phyloP scores from a whole-genome alignment of 1,140 invertebrate genomes.

The Euwallacea similis region DNA sequence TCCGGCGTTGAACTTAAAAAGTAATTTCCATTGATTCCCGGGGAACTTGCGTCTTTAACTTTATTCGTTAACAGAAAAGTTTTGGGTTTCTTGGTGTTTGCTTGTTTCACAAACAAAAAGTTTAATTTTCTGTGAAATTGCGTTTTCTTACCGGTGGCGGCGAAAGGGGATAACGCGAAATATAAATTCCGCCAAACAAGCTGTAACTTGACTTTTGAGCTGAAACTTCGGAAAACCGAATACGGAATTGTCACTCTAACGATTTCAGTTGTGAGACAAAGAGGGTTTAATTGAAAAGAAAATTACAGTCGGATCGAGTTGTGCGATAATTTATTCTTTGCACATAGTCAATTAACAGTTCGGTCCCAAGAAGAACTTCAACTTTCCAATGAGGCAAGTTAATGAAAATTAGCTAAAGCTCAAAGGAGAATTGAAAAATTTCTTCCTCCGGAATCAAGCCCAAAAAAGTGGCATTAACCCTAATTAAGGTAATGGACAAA shows the following conservation, averaged over 20 bases:
- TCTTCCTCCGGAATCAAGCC: too few species aligned
- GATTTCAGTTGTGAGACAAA: not conserved
- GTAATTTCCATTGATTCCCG: conserved; percentile 28
- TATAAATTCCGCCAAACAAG: conserved; percentile 13
- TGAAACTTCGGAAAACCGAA: too few species aligned
- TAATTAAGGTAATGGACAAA: conserved; percentile 12
- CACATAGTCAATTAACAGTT: not conserved
- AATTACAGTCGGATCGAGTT: not conserved
- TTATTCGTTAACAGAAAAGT: conserved; percentile 21
- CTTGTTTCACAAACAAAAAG: conserved; percentile 26
- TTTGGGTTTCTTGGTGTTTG: conserved; percentile 19
- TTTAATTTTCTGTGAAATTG: conserved; percentile 22
- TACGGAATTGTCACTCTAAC: too few species aligned
- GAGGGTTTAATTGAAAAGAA: conserved; percentile 2
- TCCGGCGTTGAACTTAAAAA: conserved; percentile 25
- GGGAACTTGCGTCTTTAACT: conserved; percentile 21
- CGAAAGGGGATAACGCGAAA: conserved; percentile 11
- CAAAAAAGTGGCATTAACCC: not conserved
- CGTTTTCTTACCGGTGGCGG: conserved; percentile 1
- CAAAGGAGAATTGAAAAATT: too few species aligned
- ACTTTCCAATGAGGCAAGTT: too few species aligned
- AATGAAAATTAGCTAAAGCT: too few species aligned
- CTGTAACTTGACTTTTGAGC: not conserved
- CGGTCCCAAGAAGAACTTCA: too few species aligned
- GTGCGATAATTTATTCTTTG: conserved; percentile 1